Evolutionary conservation across 2,797 vertebrate species (phyloP), one percentile per base, ranked within the genome.

Genomic region (Mormyrus hasselquistii): DNA sequence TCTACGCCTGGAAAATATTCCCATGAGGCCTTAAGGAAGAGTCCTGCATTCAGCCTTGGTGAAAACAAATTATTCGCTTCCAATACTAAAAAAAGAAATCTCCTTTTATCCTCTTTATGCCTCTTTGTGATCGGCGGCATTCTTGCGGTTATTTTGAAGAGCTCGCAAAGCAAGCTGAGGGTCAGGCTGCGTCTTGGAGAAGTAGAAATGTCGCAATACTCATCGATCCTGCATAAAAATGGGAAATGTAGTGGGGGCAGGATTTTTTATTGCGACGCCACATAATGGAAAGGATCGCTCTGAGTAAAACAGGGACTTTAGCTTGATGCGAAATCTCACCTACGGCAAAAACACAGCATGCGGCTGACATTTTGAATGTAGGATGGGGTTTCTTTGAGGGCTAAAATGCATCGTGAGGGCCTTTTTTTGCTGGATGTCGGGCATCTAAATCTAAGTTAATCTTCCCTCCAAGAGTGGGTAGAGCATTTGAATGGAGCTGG

Each of bases 11-110:
- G 52, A 38, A 86, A 53, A 86, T 55, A 57, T 86, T 86, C 52
- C 49, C 85, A 57, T n/a, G 25, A 55, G 85, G 16, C 52, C 85
- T 57, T 55, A 57, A 86, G 85, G 52, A 25, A 34, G 22, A 52
- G 12, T 49, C 29, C 16, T 86, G 52, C 52, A 38, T 52, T 84
- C 82, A 84, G 82, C 22, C 73, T 49, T 52, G 44, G 44, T 52
- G 49, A 85, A 85, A 85, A 85, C 49, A 79, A 79, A 79, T 79
- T 79, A 79, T 79, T 47, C 41, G 73, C 38, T 47, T 79, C 41
- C 73, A 79, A 79, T 19, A 79, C 41, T 84, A 49, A 25, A 84
- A 52, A 84, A 52, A 49, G 52, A 84, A 84, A 50, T 14, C n/a
- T 50, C 4, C 82, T 50, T 49, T 50, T 52, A 84, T 52, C 82